Evolutionary conservation across 2,797 vertebrate genomes (phyloP), one percentile per base, ranked within the genome.

Genomic region (Clarias pachynema): DNA sequence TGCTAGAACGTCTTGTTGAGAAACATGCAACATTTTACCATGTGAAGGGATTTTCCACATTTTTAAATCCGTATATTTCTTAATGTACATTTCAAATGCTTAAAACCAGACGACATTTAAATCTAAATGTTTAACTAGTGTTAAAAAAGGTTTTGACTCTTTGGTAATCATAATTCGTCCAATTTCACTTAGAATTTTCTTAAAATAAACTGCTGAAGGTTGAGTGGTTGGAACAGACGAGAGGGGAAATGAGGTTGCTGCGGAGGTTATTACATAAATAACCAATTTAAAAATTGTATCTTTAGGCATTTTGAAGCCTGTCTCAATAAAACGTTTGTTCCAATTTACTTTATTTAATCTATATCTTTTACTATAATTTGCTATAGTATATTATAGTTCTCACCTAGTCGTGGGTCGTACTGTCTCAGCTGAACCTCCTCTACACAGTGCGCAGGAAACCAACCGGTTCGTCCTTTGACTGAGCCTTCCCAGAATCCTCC

Each of bases 361-460:
- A 14, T 53, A 53, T 53, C 12, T 0, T 14, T 14, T 53, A 0
- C 49, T 53, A 53, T 14, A 3, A 14, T 53, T 53, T 53, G 12
- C 49, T 53, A 14, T 53, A 53, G 49, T 53, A 53, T 3, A 53
- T 2, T 53, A 9, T 18, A 68, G 53, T n/a, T 87, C 94, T 94
- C 92, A 99, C 98, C 97, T 80, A 97, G 96, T 86, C 98, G 91
- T 0, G 97, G 89, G 87, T 99, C 98, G 16, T 97, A 98, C 86
- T 98, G 98, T 84, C 98, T 95, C 97, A 99, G 97, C 95, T 99
- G 98, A 85, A 99, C 98, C 91, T 99, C 98, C 87, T 99, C 97
- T 0, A 99, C 97, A 44, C 98, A 99, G 92, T 99, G 98, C 0
- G 98, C 98, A 9, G 98, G 98, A 95, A 99, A 99, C 98, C 98